phyloP scores from a whole-genome alignment of 2,888 invertebrate species.

The Phyllotreta striolata region DNA sequence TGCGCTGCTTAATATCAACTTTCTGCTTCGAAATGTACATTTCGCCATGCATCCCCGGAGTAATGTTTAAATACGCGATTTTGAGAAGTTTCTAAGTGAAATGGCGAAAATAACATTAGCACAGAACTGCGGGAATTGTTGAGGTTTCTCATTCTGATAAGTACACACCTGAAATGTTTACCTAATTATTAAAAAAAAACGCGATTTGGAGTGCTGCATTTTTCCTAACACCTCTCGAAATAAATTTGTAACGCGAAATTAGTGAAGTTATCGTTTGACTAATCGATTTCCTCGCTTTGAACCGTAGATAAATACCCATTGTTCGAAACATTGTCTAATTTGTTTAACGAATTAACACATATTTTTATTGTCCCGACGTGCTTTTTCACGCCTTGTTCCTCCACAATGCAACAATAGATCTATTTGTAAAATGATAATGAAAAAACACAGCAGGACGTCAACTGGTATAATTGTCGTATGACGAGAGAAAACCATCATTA shows the following conservation, averaged over 20 bases:
- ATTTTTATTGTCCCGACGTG: too few species aligned
- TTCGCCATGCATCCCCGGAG: constrained; percentile 3
- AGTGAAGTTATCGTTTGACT: too few species aligned
- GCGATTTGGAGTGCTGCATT: too few species aligned
- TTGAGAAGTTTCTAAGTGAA: constrained; percentile 16
- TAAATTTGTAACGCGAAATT: too few species aligned
- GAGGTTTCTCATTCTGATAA: constrained; percentile 2
- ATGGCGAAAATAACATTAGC: constrained; percentile 15
- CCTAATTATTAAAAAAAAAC: too few species aligned
- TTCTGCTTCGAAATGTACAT: constrained; percentile 14
- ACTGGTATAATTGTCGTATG: neutral
- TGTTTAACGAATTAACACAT: too few species aligned
- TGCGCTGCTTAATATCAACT: constrained; percentile 9
- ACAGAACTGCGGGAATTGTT: constrained; percentile 4
- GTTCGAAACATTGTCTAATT: too few species aligned
- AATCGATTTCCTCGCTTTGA: too few species aligned
- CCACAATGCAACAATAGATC: constrained; percentile 21
- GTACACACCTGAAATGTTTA: neutral
- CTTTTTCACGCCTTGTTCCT: too few species aligned
- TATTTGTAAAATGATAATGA: constrained; percentile 12
- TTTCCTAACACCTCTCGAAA: too few species aligned
- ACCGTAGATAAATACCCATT: too few species aligned
- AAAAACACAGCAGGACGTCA: constrained; percentile 22
- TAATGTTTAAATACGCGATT: constrained; percentile 16
- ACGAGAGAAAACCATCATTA: too few species aligned